Conservation (phyloP, 2,888 invertebrate genomes). For the Leucophora obtusa region DNA sequence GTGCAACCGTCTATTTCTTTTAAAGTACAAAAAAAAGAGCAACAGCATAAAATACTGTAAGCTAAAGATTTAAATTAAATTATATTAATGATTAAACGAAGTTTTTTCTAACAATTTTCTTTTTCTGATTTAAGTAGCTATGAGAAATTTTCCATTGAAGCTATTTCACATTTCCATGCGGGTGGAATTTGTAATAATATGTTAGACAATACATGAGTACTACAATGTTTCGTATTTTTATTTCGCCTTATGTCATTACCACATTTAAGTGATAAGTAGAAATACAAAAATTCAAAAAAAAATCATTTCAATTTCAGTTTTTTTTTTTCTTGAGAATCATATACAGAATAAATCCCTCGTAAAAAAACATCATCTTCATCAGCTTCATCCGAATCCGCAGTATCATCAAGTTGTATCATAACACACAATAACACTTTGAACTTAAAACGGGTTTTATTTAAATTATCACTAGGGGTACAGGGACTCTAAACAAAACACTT, state of each 20-base stretch:
- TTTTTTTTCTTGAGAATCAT: not conserved
- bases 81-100: constrained; percentile 49
- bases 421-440: constrained; percentile 51
- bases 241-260: constrained; percentile 37
- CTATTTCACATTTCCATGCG: constrained; percentile 22
- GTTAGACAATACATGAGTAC: constrained; percentile 3
- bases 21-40: constrained; percentile 18
- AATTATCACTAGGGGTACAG: constrained; percentile 36
- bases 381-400: constrained; percentile 20
- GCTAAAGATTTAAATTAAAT: constrained; percentile 48
- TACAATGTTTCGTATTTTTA: not conserved
- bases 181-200: constrained; percentile 12
- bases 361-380: constrained; percentile 6
- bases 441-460: constrained; percentile 52
- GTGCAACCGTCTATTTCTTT: not conserved
- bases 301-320: constrained; percentile 1
- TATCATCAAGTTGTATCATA: constrained; percentile 37
- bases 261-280: constrained; percentile 45
- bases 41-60: constrained; percentile 24
- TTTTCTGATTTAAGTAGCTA: constrained; percentile 33
- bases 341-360: constrained; percentile 1
- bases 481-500: constrained; percentile 1
- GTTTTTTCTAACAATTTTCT: constrained; percentile 8
- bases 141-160: constrained; percentile 10
- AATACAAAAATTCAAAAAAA: constrained; percentile 22